Evolutionary conservation across 1,140 invertebrate genomes (phyloP).

Genomic region (Mizuhopecten yessoensis): DNA sequence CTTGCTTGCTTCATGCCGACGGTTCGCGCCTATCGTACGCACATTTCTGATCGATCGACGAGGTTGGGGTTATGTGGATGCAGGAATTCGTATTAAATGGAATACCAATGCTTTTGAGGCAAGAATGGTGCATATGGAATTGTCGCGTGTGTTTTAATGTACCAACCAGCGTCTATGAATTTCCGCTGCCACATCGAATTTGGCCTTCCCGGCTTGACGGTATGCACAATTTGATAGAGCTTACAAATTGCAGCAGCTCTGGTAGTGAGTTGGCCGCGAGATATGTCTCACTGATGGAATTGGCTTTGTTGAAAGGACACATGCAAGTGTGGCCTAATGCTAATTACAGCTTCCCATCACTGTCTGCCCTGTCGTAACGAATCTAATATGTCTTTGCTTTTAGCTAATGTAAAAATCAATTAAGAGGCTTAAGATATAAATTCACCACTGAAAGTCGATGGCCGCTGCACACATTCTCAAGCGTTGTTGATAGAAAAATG

Average conservation of each 20-base stretch:
- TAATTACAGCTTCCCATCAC: neutral
- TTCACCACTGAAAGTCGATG: neutral
- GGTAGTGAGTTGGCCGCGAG: neutral
- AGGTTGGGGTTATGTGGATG: neutral
- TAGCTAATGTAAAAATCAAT: neutral
- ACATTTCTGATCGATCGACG: neutral
- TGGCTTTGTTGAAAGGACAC: neutral
- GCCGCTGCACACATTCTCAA: neutral
- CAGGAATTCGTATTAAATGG: slow-evolving; percentile 32
- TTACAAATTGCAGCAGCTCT: slow-evolving; percentile 5
- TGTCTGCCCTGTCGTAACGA: neutral
- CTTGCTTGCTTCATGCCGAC: slow-evolving; percentile 20
- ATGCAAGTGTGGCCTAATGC: neutral
- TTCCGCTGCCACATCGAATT: neutral
- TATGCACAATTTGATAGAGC: slow-evolving; percentile 5
- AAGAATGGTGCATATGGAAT: slow-evolving; percentile 26
- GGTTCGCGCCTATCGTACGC: slow-evolving; percentile 13
- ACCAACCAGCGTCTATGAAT: neutral
- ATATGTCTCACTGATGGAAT: neutral
- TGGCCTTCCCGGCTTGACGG: neutral
- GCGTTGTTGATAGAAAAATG: neutral
- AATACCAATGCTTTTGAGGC: neutral
- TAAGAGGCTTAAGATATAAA: neutral
- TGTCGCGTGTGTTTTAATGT: neutral
- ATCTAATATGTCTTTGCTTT: too few relatives aligned